Evolutionary conservation across 2,888 invertebrate species (phyloP), one percentile per base, ranked within the genome.

Genomic region (Hirtodrosophila duncani): DNA sequence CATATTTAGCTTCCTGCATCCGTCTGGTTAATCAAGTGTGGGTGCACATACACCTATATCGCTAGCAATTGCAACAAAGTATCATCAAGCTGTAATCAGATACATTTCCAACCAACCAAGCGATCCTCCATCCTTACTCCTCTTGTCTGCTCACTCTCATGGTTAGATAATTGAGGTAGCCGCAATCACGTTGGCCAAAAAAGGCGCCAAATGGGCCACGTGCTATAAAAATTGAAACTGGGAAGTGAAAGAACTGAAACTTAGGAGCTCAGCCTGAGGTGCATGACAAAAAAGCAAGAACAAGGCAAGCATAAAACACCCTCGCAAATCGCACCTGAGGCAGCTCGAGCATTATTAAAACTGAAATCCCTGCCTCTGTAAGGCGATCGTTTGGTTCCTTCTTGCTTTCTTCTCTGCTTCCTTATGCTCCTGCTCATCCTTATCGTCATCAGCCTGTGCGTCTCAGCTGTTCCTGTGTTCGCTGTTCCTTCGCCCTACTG

Each of bases 321-420:
- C 80, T 78, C 79, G 59, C 82, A 83, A n/a, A n/a, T n/a, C n/a
- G n/a, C n/a, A n/a, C 80, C 74, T 82, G 80, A 79, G 66, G 56
- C 60, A n/a, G n/a, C n/a, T n/a, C n/a, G n/a, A n/a, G n/a, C n/a
- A n/a, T n/a, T n/a, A n/a, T n/a, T 58, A 34, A 70, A 64, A 61
- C 48, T 62, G 39, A 69, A 70, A 80, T 83, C 74, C 63, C 67
- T 49, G 67, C 36, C 45, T n/a, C n/a, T n/a, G 66, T 61, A 67
- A 67, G 67, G 45, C 50, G 71, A 67, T 71, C 63, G 48, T 48
- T 39, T 44, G 26, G 43, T 51, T 62, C 36, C 42, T 37, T 53
- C 37, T 18, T 18, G 31, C 31, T 24, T 8, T 8, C 36, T 46
- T 31, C 53, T 51, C 61, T 41, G 41, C 61, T 61, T 57, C 37